Conservation (phyloP, 2,113 vertebrate species). For the Myanophis thanlyinensis region DNA sequence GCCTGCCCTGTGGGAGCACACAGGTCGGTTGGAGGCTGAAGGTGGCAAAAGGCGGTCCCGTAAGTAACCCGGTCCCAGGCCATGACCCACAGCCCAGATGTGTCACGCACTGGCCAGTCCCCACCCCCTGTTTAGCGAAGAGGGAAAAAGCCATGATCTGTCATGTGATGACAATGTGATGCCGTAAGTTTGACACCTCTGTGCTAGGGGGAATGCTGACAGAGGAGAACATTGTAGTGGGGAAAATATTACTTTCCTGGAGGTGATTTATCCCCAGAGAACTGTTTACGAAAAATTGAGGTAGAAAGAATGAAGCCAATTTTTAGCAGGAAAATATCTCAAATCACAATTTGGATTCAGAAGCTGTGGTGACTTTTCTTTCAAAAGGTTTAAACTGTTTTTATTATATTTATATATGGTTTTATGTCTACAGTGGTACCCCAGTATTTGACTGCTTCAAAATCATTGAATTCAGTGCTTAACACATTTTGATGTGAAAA, state of each 20-base stretch:
- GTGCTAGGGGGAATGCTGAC: too few species aligned
- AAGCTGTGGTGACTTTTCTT: neutral
- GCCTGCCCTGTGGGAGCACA: too few species aligned
- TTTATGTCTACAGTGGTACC: neutral
- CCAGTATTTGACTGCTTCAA: neutral
- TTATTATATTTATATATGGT: neutral
- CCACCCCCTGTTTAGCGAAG: too few species aligned
- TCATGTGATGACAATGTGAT: too few species aligned
- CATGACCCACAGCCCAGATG: too few species aligned
- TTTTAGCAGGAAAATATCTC: neutral
- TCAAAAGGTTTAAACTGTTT: neutral
- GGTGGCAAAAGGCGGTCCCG: too few species aligned
- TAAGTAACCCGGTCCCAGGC: too few species aligned
- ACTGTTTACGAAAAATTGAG: neutral
- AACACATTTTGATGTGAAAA: neutral
- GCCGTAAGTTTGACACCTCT: too few species aligned
- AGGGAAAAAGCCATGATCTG: too few species aligned
- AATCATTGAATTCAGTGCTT: neutral
- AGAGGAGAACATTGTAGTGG: neutral
- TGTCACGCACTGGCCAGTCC: too few species aligned
- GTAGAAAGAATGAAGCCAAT: neutral
- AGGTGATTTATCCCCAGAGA: neutral
- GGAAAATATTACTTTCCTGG: neutral
- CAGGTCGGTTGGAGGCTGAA: too few species aligned
- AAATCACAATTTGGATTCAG: neutral